A percentile compares a stretch with the other conserved stretches of the same genome.
phyloP scores from a whole-genome alignment of 2,113 vertebrate genomes.

The Mus pahari region DNA sequence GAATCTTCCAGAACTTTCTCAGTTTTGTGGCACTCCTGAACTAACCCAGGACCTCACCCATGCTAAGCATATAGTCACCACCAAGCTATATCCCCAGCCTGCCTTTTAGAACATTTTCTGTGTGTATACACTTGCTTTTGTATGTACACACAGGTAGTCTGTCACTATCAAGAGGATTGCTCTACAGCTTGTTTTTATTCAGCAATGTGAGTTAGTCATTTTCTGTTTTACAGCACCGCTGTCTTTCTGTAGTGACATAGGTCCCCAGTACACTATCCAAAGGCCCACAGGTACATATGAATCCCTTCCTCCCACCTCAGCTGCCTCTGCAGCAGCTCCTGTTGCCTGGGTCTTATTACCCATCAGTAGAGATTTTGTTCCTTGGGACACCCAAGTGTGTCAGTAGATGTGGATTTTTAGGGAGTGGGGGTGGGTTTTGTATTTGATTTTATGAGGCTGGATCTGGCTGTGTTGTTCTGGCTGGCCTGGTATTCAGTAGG shows the following conservation, averaged over 20 bases:
- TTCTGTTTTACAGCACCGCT: background rate
- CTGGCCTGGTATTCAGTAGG: background rate
- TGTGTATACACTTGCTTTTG: background rate
- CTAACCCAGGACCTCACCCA: background rate
- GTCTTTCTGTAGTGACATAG: background rate
- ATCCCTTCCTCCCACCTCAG: background rate
- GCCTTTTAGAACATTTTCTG: background rate
- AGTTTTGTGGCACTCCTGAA: background rate
- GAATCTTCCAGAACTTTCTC: background rate
- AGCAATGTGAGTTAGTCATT: background rate
- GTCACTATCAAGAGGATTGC: background rate
- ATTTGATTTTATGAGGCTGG: background rate
- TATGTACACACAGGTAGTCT: background rate
- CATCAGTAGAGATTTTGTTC: background rate
- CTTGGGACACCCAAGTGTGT: background rate
- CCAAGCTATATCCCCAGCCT: background rate
- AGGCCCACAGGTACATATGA: background rate
- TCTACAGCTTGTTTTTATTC: background rate
- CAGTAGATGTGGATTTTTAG: background rate
- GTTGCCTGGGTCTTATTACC: background rate
- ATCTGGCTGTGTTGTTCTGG: background rate
- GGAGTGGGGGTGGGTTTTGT: background rate
- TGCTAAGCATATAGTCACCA: background rate
- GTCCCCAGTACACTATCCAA: background rate
- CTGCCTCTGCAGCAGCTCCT: background rate